These are phyloP conservation scores for Masnerella sp. DNA, from an alignment of 2,888 invertebrate species.

Conservation along the genomic window DNA sequence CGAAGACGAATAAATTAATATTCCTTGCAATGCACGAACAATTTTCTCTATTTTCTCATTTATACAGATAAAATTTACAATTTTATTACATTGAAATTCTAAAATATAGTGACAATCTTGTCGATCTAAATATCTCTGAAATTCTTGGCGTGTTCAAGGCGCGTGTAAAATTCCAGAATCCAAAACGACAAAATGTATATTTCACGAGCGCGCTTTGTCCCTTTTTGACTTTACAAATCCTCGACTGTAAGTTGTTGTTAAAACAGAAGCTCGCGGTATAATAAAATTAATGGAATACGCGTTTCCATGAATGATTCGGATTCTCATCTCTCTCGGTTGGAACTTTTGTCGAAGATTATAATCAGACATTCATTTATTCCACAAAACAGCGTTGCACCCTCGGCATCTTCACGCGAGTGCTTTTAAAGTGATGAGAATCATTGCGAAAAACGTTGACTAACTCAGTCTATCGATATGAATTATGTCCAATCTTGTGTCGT, in stretches of 20 bases:
- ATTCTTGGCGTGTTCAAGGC: conserved; percentile 19
- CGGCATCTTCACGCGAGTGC: conserved; percentile 53
- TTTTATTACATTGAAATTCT: not conserved
- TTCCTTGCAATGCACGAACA: no score
- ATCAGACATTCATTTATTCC: conserved; percentile 59
- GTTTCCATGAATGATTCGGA: conserved; percentile 44
- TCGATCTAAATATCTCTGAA: conserved; percentile 13
- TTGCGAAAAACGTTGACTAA: conserved; percentile 52
- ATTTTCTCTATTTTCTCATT: no score
- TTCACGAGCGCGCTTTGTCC: conserved; percentile 28
- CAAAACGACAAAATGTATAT: conserved; percentile 38
- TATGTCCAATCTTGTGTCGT: no score
- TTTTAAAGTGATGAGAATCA: conserved; percentile 66
- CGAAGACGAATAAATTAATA: no score
- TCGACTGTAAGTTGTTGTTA: conserved; percentile 15
- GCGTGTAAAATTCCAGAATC: conserved; percentile 17
- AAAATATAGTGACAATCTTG: not conserved
- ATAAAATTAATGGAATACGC: conserved; percentile 44
- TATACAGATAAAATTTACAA: conserved; percentile 5
- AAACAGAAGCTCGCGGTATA: conserved; percentile 22
- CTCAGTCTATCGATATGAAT: conserved; percentile 29
- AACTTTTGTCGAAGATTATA: conserved; percentile 61
- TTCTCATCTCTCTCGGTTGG: conserved; percentile 20
- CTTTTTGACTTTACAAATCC: conserved; percentile 29
- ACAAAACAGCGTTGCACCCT: conserved; percentile 40